Conservation (phyloP, 2,797 vertebrate genomes). For the Loris lydekkerianus region DNA sequence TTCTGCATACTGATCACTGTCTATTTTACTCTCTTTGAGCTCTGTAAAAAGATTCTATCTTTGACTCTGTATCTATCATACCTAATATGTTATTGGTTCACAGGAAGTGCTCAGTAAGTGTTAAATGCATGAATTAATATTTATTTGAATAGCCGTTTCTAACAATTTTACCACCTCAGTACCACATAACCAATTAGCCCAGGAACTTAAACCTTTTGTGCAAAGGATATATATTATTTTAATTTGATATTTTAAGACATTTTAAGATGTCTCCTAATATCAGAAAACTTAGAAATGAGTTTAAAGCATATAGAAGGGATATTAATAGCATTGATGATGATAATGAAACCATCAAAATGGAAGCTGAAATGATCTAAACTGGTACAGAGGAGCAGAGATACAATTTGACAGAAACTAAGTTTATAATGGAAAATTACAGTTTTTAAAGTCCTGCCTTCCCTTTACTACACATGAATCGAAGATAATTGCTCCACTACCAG, state of each 20-base stretch:
- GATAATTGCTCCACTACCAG: not conserved
- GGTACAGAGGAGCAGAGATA: not conserved
- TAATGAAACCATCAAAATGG: not conserved
- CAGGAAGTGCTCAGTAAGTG: not conserved
- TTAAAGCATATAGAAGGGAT: slow-evolving; percentile 5
- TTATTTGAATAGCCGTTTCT: not conserved
- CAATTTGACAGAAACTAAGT: not conserved
- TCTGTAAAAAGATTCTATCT: not conserved
- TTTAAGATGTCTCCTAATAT: not conserved
- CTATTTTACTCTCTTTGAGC: not conserved
- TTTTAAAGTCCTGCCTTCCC: slow-evolving; percentile 28
- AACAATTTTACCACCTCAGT: not conserved
- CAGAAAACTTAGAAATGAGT: not conserved
- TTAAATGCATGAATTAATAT: not conserved
- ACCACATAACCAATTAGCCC: not conserved
- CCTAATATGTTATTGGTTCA: not conserved
- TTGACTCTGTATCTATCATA: not conserved
- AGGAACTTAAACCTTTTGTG: not conserved
- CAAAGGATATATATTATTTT: not conserved
- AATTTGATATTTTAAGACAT: not conserved
- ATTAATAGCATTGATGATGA: not conserved
- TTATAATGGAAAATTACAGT: slow-evolving; percentile 2
- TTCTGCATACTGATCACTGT: not conserved
- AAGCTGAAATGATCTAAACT: not conserved
- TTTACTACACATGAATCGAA: slow-evolving; percentile 5